Percentiles rank a stretch among this genome's conserved stretches.
phyloP scores from a whole-genome alignment of 2,888 invertebrate genomes.

The Pomacea canaliculata region DNA sequence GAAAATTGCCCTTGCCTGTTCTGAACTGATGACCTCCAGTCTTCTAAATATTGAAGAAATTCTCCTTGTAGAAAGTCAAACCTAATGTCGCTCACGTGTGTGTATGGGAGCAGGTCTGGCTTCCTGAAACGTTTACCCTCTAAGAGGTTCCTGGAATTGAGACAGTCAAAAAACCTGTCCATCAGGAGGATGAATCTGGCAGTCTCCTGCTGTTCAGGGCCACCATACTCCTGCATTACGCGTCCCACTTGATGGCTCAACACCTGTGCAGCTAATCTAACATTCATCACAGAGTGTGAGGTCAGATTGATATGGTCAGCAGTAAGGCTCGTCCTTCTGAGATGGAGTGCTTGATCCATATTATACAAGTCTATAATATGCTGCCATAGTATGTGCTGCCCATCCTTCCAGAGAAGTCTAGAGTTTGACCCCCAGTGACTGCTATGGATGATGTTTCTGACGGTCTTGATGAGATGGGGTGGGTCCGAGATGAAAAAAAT shows the following conservation, averaged over 20 bases:
- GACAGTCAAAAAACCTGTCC: conserved; percentile 16
- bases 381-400: conserved; percentile 1
- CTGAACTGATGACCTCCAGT: not conserved
- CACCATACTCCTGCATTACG: not conserved
- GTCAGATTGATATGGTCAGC: not conserved
- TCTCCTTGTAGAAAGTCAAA: not conserved
- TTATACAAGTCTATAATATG: not conserved
- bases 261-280: conserved; percentile 7
- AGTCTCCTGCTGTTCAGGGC: not conserved
- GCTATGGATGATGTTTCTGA: not conserved
- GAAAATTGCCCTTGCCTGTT: not conserved
- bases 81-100: not conserved
- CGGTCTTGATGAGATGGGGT: conserved; percentile 7
- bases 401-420: too few relatives aligned
- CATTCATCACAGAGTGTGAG: not conserved
- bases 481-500: conserved; percentile 13
- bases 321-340: not conserved
- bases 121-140: not conserved
- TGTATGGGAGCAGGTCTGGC: not conserved
- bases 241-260: not conserved
- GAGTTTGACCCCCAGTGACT: too few relatives aligned
- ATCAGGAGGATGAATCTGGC: not conserved
- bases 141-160: not conserved
- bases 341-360: not conserved
- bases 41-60: not conserved